Percentiles rank a stretch among this genome's conserved stretches.
phyloP scores from a whole-genome alignment of 2,797 vertebrate species.

The Chrosomus eos region DNA sequence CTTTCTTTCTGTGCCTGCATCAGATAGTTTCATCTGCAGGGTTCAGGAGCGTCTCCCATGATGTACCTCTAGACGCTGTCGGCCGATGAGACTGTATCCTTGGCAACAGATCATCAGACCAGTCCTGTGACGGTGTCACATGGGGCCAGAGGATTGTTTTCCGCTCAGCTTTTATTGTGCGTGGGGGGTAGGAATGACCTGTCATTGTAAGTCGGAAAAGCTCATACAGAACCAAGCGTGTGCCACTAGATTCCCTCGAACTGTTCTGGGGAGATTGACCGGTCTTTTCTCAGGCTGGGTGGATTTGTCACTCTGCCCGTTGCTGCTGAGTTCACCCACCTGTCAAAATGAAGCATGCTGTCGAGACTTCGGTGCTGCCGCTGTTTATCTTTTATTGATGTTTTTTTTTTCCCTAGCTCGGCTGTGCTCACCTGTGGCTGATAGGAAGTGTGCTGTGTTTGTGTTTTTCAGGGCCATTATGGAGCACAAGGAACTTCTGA shows the following conservation, averaged over 20 bases:
- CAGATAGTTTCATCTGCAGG: slow-evolving; percentile 1
- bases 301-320: slow-evolving; percentile 17
- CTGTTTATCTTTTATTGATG: slow-evolving; percentile 34
- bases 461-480: slow-evolving; percentile 87
- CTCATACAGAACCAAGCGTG: neutral
- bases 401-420: neutral
- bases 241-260: slow-evolving; percentile 29
- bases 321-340: neutral
- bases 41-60: neutral
- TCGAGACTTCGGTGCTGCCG: neutral
- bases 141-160: slow-evolving; percentile 18
- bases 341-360: slow-evolving; percentile 40
- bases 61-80: slow-evolving; percentile 33
- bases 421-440: slow-evolving; percentile 22
- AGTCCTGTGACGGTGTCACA: slow-evolving; percentile 6
- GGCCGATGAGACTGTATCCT: slow-evolving; percentile 48
- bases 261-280: slow-evolving; percentile 20
- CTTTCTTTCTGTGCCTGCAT: neutral
- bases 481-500: slow-evolving; percentile 95
- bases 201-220: slow-evolving; percentile 4
- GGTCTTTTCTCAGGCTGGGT: slow-evolving; percentile 4
- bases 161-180: neutral
- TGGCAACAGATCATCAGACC: slow-evolving; percentile 47
- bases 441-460: slow-evolving; percentile 21
- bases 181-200: neutral